Conservation (phyloP, 2,797 vertebrate genomes). For the Orestias chungarensis region DNA sequence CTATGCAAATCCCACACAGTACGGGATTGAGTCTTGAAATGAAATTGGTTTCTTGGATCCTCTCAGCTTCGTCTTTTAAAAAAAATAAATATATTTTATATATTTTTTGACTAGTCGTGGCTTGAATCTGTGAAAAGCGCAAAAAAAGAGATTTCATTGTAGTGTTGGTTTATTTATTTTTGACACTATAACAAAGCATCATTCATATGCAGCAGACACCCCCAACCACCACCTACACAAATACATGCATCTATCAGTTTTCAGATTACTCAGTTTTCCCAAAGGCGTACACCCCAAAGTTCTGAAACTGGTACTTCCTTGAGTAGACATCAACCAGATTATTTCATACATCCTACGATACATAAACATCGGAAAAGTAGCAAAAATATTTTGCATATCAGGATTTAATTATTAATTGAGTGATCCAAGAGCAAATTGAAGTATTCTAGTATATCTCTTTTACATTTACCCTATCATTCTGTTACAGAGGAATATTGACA, state of each 20-base stretch:
- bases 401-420: neutral
- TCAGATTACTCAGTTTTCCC: slow-evolving; percentile 61
- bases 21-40: slow-evolving; percentile 74
- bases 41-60: slow-evolving; percentile 80
- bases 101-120: slow-evolving; percentile 56
- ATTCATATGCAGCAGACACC: slow-evolving; percentile 22
- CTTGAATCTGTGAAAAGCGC: slow-evolving; percentile 61
- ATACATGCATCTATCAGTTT: slow-evolving; percentile 54
- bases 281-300: slow-evolving; percentile 36
- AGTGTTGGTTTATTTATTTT: slow-evolving; percentile 40
- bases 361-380: neutral
- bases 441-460: too few relatives aligned
- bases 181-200: slow-evolving; percentile 52
- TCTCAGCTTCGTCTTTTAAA: slow-evolving; percentile 43
- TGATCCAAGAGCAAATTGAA: neutral
- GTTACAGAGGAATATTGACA: neutral
- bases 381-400: neutral
- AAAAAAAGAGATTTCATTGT: slow-evolving; percentile 70
- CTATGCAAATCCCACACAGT: slow-evolving; percentile 80
- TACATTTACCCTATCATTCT: too few relatives aligned
- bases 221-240: neutral
- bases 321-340: slow-evolving; percentile 34
- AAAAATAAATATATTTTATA: slow-evolving; percentile 70
- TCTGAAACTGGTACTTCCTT: slow-evolving; percentile 51
- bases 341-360: neutral